Conservation (phyloP, 1,140 invertebrate species). For the Diachasmimorpha longicaudata region DNA sequence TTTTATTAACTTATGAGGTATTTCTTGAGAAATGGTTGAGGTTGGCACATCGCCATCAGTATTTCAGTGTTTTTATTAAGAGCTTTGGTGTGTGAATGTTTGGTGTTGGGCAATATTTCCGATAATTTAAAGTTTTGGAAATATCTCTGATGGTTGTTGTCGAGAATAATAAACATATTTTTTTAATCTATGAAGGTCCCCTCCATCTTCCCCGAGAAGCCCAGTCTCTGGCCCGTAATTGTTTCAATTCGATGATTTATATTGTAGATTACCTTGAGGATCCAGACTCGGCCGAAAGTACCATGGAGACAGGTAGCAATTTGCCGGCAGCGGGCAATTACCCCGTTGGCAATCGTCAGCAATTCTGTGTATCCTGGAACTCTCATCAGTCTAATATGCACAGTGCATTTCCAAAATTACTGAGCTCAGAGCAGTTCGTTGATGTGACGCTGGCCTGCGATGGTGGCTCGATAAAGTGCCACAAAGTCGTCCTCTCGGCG, state of each 20-base stretch:
- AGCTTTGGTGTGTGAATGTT: background rate
- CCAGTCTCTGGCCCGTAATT: background rate
- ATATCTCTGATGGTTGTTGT: background rate
- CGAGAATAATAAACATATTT: background rate
- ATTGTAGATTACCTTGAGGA: background rate
- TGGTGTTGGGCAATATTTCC: background rate
- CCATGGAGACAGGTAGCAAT: constrained; percentile 54
- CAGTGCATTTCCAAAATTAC: constrained; percentile 76
- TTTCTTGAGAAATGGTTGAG: background rate
- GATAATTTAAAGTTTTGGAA: background rate
- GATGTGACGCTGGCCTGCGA: constrained; percentile 90
- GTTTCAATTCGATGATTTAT: background rate
- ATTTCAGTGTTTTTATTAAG: too few species aligned
- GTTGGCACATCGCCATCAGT: too few species aligned
- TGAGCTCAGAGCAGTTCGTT: constrained; percentile 85
- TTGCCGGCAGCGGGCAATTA: constrained; percentile 52
- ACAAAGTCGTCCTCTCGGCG: constrained; percentile 84
- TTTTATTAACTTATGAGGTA: background rate
- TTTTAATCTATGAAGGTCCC: too few species aligned
- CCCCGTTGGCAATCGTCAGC: constrained; percentile 56
- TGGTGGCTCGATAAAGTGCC: constrained; percentile 84
- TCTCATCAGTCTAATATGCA: constrained; percentile 70
- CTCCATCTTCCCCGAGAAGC: too few species aligned
- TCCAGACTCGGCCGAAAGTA: constrained; percentile 7
- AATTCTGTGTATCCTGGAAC: constrained; percentile 72